Evolutionary conservation across 2,888 invertebrate genomes (phyloP).

Genomic region (Neoitamus cyanurus): DNA sequence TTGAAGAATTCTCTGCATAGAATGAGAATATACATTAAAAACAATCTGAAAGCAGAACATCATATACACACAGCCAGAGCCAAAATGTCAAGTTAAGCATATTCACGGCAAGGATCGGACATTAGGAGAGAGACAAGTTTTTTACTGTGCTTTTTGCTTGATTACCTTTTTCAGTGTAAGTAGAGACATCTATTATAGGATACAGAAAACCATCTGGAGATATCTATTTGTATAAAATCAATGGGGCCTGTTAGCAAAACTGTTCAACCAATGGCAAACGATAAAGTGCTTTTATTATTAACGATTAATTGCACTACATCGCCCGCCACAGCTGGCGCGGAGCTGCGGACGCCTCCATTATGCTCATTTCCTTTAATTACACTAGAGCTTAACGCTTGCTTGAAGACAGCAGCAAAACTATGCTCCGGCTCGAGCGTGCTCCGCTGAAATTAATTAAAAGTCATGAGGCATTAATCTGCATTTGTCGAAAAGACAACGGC

Average conservation of each 20-base stretch:
- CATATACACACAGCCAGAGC: too few relatives aligned
- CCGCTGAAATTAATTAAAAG: conserved; percentile 35
- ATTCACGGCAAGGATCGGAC: too few relatives aligned
- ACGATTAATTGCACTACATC: conserved; percentile 10
- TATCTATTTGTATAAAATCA: too few relatives aligned
- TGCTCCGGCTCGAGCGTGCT: neutral
- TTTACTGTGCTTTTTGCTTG: too few relatives aligned
- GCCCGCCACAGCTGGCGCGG: neutral
- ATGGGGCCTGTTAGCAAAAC: neutral
- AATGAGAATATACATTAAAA: too few relatives aligned
- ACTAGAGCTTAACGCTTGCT: neutral
- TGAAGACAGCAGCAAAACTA: neutral
- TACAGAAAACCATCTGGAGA: too few relatives aligned
- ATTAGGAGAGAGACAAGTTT: too few relatives aligned
- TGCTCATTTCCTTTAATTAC: conserved; percentile 28
- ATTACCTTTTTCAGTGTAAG: too few relatives aligned
- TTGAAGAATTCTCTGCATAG: too few relatives aligned
- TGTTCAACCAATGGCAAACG: conserved; percentile 6
- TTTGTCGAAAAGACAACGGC: conserved; percentile 29
- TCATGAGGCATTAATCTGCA: conserved; percentile 37
- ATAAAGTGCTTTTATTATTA: conserved; percentile 23
- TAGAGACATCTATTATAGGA: too few relatives aligned
- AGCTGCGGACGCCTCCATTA: conserved; percentile 3
- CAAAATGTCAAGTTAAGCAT: too few relatives aligned
- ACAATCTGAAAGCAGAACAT: too few relatives aligned